phyloP scores from a whole-genome alignment of 2,888 invertebrate species.

The Micropterix aruncella region DNA sequence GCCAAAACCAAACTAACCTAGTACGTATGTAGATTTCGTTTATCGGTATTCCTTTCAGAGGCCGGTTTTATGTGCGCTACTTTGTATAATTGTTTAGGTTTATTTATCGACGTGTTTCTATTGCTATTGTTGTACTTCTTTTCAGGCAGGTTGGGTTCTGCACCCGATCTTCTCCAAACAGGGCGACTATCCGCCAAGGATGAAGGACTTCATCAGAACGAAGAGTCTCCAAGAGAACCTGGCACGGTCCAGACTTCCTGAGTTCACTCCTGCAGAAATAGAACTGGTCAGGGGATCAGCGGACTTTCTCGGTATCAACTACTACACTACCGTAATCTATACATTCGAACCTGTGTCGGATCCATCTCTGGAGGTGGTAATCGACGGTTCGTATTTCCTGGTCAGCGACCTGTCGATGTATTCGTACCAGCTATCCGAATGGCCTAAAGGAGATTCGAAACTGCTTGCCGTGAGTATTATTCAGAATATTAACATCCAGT shows the following conservation, averaged over 20 bases:
- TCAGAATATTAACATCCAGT: too few species aligned
- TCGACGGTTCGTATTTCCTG: background rate
- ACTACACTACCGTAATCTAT: background rate
- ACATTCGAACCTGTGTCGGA: background rate
- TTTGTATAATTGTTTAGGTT: too few species aligned
- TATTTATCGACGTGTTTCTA: too few species aligned
- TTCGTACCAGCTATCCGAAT: background rate
- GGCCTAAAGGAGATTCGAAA: background rate
- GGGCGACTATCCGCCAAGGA: slow-evolving; percentile 40
- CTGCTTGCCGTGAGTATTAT: background rate
- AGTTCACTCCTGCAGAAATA: background rate
- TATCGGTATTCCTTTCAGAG: too few species aligned
- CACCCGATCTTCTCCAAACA: slow-evolving; percentile 35
- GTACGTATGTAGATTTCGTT: too few species aligned
- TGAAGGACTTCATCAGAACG: slow-evolving; percentile 31
- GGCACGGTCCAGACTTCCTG: background rate
- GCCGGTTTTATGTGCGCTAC: too few species aligned
- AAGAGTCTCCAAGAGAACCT: slow-evolving; percentile 19
- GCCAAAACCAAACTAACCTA: too few species aligned
- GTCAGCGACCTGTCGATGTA: background rate
- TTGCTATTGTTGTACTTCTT: too few species aligned
- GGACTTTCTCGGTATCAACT: background rate
- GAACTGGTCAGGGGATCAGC: background rate
- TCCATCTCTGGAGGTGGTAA: background rate
- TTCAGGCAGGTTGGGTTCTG: background rate